These are phyloP conservation scores for Typhlichthys subterraneus DNA, from an alignment of 2,797 vertebrate species.

Conservation along the genomic window DNA sequence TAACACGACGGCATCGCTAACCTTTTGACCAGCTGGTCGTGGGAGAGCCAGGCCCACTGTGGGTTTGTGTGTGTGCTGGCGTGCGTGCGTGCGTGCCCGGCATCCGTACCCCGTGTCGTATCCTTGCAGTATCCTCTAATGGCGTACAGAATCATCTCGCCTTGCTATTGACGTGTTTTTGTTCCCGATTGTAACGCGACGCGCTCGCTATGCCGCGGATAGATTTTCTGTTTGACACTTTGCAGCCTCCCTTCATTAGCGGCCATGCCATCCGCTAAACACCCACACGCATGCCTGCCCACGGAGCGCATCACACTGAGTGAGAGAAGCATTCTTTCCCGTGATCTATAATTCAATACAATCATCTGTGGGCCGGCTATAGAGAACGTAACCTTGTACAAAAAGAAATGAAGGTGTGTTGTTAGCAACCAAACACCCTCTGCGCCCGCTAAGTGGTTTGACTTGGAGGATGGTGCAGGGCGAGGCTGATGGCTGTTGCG, in stretches of 20 bases:
- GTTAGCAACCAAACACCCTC: not conserved
- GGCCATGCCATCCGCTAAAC: conserved; percentile 30
- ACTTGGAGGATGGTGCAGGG: too few relatives aligned
- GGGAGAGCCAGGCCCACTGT: conserved; percentile 19
- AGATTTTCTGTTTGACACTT: conserved; percentile 31
- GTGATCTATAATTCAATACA: conserved; percentile 47
- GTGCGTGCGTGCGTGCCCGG: conserved; percentile 10
- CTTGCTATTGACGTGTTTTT: too few relatives aligned
- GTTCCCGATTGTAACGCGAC: not conserved
- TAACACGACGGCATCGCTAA: conserved; percentile 45
- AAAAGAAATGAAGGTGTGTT: conserved; percentile 1
- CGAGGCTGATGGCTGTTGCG: too few relatives aligned
- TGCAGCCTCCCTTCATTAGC: conserved; percentile 27
- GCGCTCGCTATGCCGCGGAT: conserved; percentile 35
- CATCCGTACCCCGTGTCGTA: not conserved
- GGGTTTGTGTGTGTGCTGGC: conserved; percentile 19
- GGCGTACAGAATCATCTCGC: too few relatives aligned
- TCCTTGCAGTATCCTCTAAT: not conserved
- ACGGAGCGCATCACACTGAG: conserved; percentile 18
- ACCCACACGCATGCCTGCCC: conserved; percentile 20
- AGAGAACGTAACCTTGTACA: conserved; percentile 3
- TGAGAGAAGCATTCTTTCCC: conserved; percentile 31
- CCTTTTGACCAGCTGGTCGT: conserved; percentile 42
- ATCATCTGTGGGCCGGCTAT: conserved; percentile 24
- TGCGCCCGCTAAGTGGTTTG: not conserved